These are phyloP conservation scores for Papilio helenus DNA, from an alignment of 1,140 invertebrate species.

Conservation along the genomic window DNA sequence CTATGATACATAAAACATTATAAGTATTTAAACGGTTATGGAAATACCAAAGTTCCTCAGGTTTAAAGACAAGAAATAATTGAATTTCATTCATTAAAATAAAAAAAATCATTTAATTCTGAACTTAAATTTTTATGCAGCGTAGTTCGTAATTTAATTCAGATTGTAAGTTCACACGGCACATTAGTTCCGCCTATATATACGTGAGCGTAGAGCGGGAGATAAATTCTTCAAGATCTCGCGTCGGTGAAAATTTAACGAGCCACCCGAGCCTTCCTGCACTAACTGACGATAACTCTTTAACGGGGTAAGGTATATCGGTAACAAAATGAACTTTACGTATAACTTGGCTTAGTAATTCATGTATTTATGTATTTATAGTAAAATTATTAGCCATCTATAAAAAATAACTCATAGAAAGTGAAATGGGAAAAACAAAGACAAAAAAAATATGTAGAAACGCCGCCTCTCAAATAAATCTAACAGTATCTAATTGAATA, in stretches of 20 bases:
- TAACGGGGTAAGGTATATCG: slow-evolving; percentile 62
- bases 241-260: slow-evolving; percentile 61
- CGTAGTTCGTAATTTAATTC: slow-evolving; percentile 1
- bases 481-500: slow-evolving; percentile 80
- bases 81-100: too few species aligned
- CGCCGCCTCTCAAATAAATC: slow-evolving; percentile 69
- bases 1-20: too few species aligned
- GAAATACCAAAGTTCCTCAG: too few species aligned
- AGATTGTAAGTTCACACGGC: slow-evolving; percentile 31
- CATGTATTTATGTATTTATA: background rate
- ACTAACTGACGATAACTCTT: slow-evolving; percentile 69
- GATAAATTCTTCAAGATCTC: slow-evolving; percentile 49
- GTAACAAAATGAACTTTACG: slow-evolving; percentile 56
- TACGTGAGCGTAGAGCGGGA: slow-evolving; percentile 50
- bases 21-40: too few species aligned
- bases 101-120: background rate
- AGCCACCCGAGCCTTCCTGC: slow-evolving; percentile 47
- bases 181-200: slow-evolving; percentile 37
- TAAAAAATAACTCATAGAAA: background rate
- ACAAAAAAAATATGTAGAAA: slow-evolving; percentile 71
- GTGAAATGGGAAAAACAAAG: background rate
- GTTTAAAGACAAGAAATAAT: too few species aligned
- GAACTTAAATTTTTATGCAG: background rate
- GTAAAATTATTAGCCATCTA: background rate
- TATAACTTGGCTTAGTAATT: background rate